Evolutionary conservation across 1,140 invertebrate species (phyloP), one percentile per base, ranked within the genome.

Genomic region (Halictus rubicundus): DNA sequence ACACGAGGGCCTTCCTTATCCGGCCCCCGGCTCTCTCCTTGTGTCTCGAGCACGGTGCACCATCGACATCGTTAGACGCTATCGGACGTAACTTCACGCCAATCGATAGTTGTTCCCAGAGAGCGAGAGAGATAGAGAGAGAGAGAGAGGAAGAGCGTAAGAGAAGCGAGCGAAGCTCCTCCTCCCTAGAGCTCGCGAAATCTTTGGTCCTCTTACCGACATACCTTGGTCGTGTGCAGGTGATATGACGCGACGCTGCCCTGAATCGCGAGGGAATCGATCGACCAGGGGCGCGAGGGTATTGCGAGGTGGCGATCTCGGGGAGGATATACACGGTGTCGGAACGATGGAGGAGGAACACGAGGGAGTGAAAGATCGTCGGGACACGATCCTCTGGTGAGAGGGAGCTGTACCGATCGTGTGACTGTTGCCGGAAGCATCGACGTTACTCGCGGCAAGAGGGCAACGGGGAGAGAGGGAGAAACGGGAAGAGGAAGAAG

Each of bases 41-140:
- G 10, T 14, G 19, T 54, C 19, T n/a, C 10, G 25, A n/a, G 21
- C 52, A 75, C 52, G 54, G 65, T 77, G 39, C 52, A 68, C 54
- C 39, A n/a, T 69, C 39, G 46, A 49, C 46, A 46, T 71, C 59
- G 76, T 78, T 78, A 57, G 59, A 78, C 37, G 32, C 46, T 72
- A 78, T 78, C 68, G 60, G 8, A 52, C 76, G 68, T 78, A 63
- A 57, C 68, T 78, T 72, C 46, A 10, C 66, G 60, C 46, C 60
- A 78, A 78, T 78, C 76, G 76, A 78, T 78, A 78, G 60, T 78
- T 72, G 23, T 72, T 23, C 42, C 68, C 23, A 4, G 59, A 60
- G 59, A 27, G 8, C 27, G 59, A 60, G 59, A 60, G 59, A 60
- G 16, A 32, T 0, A 52, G 49, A 52, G 49, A 52, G 49, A 49